These are phyloP conservation scores for Julus scanicus DNA, from an alignment of 2,888 invertebrate species.

Conservation along the genomic window DNA sequence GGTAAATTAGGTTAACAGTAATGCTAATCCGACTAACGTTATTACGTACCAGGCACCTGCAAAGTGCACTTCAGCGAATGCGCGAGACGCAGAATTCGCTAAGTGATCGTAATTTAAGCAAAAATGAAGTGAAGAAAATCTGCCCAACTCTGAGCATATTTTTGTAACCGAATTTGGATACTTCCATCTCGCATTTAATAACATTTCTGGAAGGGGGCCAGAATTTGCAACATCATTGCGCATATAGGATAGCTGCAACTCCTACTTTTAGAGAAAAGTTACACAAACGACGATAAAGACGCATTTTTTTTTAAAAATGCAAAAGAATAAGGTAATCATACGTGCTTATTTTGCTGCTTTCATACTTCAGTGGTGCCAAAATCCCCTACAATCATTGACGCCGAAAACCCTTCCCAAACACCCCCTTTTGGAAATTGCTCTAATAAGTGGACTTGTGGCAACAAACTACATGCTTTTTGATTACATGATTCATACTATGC, in stretches of 20 bases:
- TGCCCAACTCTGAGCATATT: not conserved
- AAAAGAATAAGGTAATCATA: not conserved
- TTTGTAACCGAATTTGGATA: not conserved
- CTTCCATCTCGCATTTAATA: not conserved
- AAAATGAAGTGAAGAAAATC: constrained; percentile 23
- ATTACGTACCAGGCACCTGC: not conserved
- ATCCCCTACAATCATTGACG: too few relatives aligned
- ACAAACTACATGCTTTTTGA: too few relatives aligned
- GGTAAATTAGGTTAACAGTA: constrained; percentile 1
- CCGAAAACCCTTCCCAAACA: too few relatives aligned
- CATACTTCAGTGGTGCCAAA: not conserved
- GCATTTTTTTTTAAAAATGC: not conserved
- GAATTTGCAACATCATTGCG: not conserved
- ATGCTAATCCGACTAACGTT: constrained; percentile 7
- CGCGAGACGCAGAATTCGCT: not conserved
- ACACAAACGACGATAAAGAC: not conserved
- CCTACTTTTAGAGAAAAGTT: not conserved
- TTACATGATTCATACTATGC: not conserved
- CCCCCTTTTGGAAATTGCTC: too few relatives aligned
- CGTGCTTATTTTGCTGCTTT: not conserved
- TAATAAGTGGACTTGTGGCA: too few relatives aligned
- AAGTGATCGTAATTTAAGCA: constrained; percentile 23
- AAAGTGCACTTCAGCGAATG: not conserved
- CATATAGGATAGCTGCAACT: not conserved
- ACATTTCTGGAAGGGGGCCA: not conserved